Base-by-base conservation (phyloP, 2,888 invertebrate species). In the Thera britannica region DNA sequence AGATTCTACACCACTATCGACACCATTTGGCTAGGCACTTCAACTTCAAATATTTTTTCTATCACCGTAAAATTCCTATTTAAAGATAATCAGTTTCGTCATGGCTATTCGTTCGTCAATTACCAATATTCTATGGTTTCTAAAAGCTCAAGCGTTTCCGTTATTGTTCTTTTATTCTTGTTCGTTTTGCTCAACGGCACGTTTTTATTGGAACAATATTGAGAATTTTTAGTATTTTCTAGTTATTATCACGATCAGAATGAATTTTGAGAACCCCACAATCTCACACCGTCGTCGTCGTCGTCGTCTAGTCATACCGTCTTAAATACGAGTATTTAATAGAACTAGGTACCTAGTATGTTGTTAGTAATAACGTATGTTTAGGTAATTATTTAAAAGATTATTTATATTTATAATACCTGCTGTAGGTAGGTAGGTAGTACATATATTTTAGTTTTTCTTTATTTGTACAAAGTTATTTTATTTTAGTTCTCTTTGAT, bases 61-160 rank as follows among this genome's bases (percentile, higher is more conserved):
- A 62, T 67, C 67, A 61, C 79, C 74, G 68, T 72, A 74, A 73
- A 67, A 79, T 80, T 77, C 71, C 72, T 70, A 77, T 82, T 81
- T 75, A 77, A 79, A 75, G 79, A 76, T 68, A 71, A 73, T 66
- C 68, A 70, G 63, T 73, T 82, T 80, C 73, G 78, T 75, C 79
- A 76, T 75, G 75, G 72, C 63, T 54, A 66, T 73, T 72, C 71
- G 62, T 79, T 65, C 75, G 72, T 75, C 80, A 80, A 84, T 84
- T 84, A 83, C 36, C 81, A 77, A 83, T 83, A 83, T 78, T 75
- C 75, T 74, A 80, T 79, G 82, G 81, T 73, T 75, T 80, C 70
- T 80, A 77, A 78, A 77, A 67, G 65, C 69, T 76, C 58, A 65
- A 66, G 71, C 73, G 70, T 71, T 73, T 75, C 72, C 75, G 72